Evolutionary conservation across 2,888 invertebrate species (phyloP), one percentile per base, ranked within the genome.

Genomic region (Acleris laterana): DNA sequence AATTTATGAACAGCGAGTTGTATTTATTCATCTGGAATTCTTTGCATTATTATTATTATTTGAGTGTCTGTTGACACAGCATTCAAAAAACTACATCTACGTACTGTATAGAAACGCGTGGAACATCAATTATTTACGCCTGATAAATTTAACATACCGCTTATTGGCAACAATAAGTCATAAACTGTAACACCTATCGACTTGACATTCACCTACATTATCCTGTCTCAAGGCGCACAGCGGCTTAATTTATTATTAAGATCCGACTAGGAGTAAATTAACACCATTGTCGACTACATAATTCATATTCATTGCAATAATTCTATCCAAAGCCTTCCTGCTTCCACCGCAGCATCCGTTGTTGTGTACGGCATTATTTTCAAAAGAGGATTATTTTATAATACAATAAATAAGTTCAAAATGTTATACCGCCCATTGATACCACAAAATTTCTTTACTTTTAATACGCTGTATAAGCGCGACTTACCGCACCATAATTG

Each of bases 151-250:
- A 56, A 25, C 38, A 42, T 16, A 16, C 44, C 17, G 22, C n/a
- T 22, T 32, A 58, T 32, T 38, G 59, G 53, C 59, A 32, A 22
- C 32, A 11, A 38, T 59, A 59, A 59, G 38, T 59, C 59, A 60
- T 64, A 60, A 64, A 60, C 59, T 51, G 42, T 49, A 49, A 44
- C 60, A 48, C 55, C 38, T 42, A 60, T 60, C 20, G 62, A 48
- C 49, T 70, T 73, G 73, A 71, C 72, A 78, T 75, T 79, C 71
- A 76, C 75, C 75, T 72, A 75, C 62, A 71, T 72, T 71, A 68
- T 71, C 65, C 70, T 73, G 71, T 64, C 70, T 73, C 71, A 75
- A 68, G 72, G 75, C 70, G 59, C 48, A 61, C 63, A 63, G 46
- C 57, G 25, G 51, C 25, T 55, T 60, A 60, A 50, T 55, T 53